Evolutionary conservation across 2,113 vertebrate species (phyloP).

Genomic region (Passer domesticus): DNA sequence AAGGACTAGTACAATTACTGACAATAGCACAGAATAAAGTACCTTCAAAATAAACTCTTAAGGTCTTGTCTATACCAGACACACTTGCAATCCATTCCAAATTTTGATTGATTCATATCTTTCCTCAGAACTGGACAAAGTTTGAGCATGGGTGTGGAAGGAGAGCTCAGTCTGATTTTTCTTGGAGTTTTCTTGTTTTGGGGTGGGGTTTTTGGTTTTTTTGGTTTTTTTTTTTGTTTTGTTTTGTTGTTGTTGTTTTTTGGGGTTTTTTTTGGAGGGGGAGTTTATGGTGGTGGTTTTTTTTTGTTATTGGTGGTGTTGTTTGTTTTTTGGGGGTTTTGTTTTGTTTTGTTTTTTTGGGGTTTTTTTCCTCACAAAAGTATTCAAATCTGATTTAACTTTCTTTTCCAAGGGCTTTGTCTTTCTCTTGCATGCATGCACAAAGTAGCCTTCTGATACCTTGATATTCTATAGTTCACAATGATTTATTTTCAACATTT

Average conservation of each 20-base stretch:
- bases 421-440: neutral
- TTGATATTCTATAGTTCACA: neutral
- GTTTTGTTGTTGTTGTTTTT: neutral
- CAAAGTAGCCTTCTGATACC: neutral
- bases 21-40: neutral
- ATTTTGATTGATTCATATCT: neutral
- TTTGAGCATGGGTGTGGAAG: neutral
- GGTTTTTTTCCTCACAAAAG: neutral
- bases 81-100: neutral
- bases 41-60: neutral
- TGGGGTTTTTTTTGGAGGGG: neutral
- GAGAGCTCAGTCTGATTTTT: neutral
- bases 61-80: neutral
- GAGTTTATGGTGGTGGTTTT: neutral
- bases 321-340: neutral
- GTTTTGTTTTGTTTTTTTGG: neutral
- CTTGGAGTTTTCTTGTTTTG: neutral
- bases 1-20: neutral
- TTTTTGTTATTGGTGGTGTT: neutral
- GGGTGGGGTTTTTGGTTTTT: neutral
- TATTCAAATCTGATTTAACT: neutral
- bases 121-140: neutral
- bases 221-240: neutral
- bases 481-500: neutral
- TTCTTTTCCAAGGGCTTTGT: neutral